A percentile compares a stretch with the other conserved stretches of the same genome.
Evolutionary conservation across 2,113 vertebrate genomes (phyloP).

Genomic region (Corvus moneduloides): DNA sequence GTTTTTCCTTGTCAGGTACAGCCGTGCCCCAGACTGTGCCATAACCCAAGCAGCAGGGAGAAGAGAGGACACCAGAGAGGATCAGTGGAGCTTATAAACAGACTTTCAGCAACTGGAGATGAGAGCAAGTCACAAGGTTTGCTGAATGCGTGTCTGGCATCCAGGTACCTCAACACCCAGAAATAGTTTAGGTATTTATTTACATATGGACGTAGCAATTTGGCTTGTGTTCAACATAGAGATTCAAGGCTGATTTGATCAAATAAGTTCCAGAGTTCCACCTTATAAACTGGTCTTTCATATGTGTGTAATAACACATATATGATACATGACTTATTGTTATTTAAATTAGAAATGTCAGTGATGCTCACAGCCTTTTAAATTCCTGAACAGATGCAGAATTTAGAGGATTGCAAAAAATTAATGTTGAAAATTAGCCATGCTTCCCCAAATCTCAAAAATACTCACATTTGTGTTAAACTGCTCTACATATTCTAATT

Average conservation of each 20-base stretch:
- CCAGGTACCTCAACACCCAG: neutral
- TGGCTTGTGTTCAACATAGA: neutral
- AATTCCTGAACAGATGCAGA: neutral
- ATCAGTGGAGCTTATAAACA: neutral
- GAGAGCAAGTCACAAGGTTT: neutral
- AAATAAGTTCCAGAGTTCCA: neutral
- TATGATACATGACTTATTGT: neutral
- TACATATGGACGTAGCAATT: neutral
- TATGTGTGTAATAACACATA: neutral
- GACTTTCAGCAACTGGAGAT: neutral
- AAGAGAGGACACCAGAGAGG: neutral
- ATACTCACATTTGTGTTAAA: neutral
- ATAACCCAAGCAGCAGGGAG: neutral
- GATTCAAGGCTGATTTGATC: neutral
- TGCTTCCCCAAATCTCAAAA: slow-evolving; percentile 13
- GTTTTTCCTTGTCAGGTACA: neutral
- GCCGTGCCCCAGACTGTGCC: neutral
- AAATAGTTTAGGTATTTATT: neutral
- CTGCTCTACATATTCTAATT: neutral
- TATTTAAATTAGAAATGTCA: slow-evolving; percentile 3
- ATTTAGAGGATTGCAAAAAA: neutral
- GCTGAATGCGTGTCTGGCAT: neutral
- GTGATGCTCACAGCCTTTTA: neutral
- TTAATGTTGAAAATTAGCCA: neutral
- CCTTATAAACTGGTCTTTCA: neutral